Evolutionary conservation across 1,140 invertebrate species (phyloP).

Genomic region (Drosophila eugracilis): DNA sequence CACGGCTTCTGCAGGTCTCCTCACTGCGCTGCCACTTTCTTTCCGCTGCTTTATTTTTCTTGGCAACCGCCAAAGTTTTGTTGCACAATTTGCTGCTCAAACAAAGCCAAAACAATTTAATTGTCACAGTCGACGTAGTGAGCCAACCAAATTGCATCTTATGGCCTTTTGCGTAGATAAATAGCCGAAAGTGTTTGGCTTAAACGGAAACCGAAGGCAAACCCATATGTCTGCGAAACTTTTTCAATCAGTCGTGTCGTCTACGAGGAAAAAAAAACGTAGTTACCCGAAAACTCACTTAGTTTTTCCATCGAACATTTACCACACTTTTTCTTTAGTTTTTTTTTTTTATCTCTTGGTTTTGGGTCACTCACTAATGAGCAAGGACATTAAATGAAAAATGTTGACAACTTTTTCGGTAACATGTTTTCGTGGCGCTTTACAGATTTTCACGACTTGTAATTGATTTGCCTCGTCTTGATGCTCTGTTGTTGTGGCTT

Average conservation of each 20-base stretch:
- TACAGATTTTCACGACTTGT: slow-evolving; percentile 52
- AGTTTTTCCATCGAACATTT: slow-evolving; percentile 30
- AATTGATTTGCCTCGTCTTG: slow-evolving; percentile 75
- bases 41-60: slow-evolving; percentile 64
- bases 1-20: slow-evolving; percentile 54
- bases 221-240: slow-evolving; percentile 42
- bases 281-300: slow-evolving; percentile 47
- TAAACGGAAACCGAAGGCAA: slow-evolving; percentile 14
- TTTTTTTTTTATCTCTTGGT: slow-evolving; percentile 5
- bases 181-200: slow-evolving; percentile 26
- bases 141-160: slow-evolving; percentile 52
- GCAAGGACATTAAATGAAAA: slow-evolving; percentile 73
- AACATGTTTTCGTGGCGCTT: slow-evolving; percentile 37
- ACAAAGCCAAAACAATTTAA: slow-evolving; percentile 83
- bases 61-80: slow-evolving; percentile 77
- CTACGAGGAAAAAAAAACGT: background rate
- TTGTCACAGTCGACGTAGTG: slow-evolving; percentile 63
- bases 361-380: slow-evolving; percentile 66
- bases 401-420: slow-evolving; percentile 53
- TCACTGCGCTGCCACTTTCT: slow-evolving; percentile 20
- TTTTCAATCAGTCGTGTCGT: slow-evolving; percentile 40
- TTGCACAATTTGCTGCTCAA: slow-evolving; percentile 80
- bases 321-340: background rate
- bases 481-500: slow-evolving; percentile 40
- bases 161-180: slow-evolving; percentile 27